Conservation (phyloP, 1,140 invertebrate species). For the Cyclina sinensis region DNA sequence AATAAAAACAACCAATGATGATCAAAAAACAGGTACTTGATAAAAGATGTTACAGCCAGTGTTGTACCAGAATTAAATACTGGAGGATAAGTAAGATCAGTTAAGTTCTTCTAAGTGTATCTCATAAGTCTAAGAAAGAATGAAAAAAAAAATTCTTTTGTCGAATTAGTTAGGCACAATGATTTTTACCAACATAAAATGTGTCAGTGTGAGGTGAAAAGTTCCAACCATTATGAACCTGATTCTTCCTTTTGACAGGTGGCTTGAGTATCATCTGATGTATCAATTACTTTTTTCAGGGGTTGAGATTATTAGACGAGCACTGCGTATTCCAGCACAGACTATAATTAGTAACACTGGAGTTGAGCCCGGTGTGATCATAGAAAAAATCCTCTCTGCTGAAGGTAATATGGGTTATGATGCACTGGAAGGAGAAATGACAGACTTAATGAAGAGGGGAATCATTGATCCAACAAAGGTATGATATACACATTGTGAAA, state of each 20-base stretch:
- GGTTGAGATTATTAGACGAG: slow-evolving; percentile 97
- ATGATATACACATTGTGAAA: neutral
- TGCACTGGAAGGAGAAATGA: slow-evolving; percentile 97
- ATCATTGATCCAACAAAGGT: slow-evolving; percentile 99
- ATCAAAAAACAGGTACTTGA: slow-evolving; percentile 93
- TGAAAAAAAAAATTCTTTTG: too few relatives aligned
- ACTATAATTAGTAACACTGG: slow-evolving; percentile 99
- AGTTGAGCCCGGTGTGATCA: slow-evolving; percentile 97
- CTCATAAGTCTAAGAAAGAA: too few relatives aligned
- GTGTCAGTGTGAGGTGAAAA: too few relatives aligned
- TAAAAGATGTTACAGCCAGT: too few relatives aligned
- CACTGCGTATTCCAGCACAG: slow-evolving; percentile 96
- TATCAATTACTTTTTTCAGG: slow-evolving; percentile 86
- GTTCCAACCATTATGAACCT: too few relatives aligned
- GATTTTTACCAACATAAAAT: too few relatives aligned
- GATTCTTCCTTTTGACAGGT: too few relatives aligned
- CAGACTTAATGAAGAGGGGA: slow-evolving; percentile 98
- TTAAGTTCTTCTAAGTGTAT: too few relatives aligned
- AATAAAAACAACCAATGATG: slow-evolving; percentile 92
- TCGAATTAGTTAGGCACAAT: too few relatives aligned
- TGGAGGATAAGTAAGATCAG: too few relatives aligned
- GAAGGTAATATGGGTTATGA: slow-evolving; percentile 96
- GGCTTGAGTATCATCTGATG: neutral
- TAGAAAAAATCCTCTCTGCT: slow-evolving; percentile 93
- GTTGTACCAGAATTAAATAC: too few relatives aligned